Evolutionary conservation across 53 echinoderm and acorn worm species (phyloP), one percentile per base, ranked within the genome.

Genomic region (Holothuria scabra): DNA sequence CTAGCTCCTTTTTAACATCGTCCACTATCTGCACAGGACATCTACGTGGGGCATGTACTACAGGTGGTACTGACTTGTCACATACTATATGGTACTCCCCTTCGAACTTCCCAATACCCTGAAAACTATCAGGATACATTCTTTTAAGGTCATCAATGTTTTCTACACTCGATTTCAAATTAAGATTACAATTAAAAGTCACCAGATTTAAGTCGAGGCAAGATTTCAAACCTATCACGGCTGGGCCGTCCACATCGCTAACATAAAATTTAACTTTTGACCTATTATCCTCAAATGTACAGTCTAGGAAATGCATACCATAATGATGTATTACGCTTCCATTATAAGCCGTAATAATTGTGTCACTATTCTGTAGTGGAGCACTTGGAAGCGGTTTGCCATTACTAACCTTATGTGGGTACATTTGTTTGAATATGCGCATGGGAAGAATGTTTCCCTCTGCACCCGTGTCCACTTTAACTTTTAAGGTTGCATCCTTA

Each of bases 301-400:
- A 91, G 18, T 71, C 83, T 49, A 91, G 31, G 29, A 60, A 61
- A 23, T 69, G 59, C 44, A 46, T 61, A 25, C 91, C 87, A 70
- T 75, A 79, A 34, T 91, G 87, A 76, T 63, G 46, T 32, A 91
- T 91, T 35, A 5, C 48, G 19, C 83, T 84, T 19, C 58, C 87
- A 70, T 91, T 91, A 60, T 91, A 91, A 56, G 88, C 91, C 20
- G 84, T 91, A 28, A 88, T 78, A 20, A 84, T 55, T 25, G 91
- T 70, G 23, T 49, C 65, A 67, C 64, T 48, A 22, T 8, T 33
- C 60, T 62, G 48, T 48, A 48, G 10, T 63, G 62, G 56, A 31
- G 34, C 59, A 21, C 56, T 62, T 69, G 32, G 7, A 6, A 38
- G 30, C 65, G 76, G 88, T 48, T 33, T 32, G 24, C 88, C 75